Evolutionary conservation across 2,113 vertebrate genomes (phyloP), one percentile per base, ranked within the genome.

Genomic region (Clarias batrachus): DNA sequence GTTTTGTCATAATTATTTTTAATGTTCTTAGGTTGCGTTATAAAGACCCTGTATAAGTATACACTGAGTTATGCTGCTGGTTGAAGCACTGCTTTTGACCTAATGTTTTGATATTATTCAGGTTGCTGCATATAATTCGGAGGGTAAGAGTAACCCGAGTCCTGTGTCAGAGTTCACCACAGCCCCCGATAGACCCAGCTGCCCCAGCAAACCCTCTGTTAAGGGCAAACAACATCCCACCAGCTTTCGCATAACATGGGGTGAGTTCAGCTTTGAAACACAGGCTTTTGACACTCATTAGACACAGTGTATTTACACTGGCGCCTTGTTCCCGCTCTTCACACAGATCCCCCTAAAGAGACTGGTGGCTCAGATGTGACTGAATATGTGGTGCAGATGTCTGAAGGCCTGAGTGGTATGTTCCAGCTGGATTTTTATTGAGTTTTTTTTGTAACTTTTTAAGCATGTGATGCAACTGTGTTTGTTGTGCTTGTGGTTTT

Each of bases 131-230:
- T 98, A 98, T 91, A 99, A 99, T 91, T 95, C 96, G 0, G 98
- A 99, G 95, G 98, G 98, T 59, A 98, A 97, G 92, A 99, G 98
- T 91, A 96, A 96, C 93, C 97, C 97, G 17, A 98, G 98, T 92
- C 96, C 96, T 88, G 94, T 96, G 81, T 95, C 96, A 11, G 97
- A 98, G 91, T 97, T 98, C 84, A 91, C 94, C 89, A 99, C 97
- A 4, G 95, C 94, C 88, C 97, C 98, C 82, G 98, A 99, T 91
- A 95, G 95, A 89, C 98, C 98, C 60, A 93, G 96, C 90, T 92
- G 93, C 88, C 97, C 97, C 90, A 92, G 94, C 93, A 97, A 95
- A 90, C 97, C 96, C 30, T 89, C 94, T 70, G 94, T 97, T 91
- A 97, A 94, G 94, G 98, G 97, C 88, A 96, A 96, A 93, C 95